Base-by-base conservation (phyloP, 2,113 vertebrate genomes). In the Serilophus lunatus region DNA sequence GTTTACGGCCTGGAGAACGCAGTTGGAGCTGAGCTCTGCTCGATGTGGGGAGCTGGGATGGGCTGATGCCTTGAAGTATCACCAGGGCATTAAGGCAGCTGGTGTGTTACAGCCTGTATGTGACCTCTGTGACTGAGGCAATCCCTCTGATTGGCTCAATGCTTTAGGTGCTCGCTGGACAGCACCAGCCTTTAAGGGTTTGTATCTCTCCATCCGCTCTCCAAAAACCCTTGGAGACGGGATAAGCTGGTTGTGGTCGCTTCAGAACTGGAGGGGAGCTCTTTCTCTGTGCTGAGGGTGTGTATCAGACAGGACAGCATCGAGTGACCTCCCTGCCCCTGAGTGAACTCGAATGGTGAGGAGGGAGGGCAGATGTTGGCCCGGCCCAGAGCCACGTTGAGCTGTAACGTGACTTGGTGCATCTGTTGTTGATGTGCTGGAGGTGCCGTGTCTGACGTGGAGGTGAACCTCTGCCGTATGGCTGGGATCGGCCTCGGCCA, bases 401-500 rank as follows among this genome's bases (percentile, higher is more conserved):
- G 44, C 82, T 81, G 40, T 56, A 87, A 80, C 2, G 49, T 87
- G 93, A 87, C 78, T 86, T 86, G 47, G 40, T 90, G 47, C 3
- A 0, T 51, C 18, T 19, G 29, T 29, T 42, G 85, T 74, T 42
- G 90, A 24, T 74, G 90, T 68, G 80, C 33, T 31, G 60, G 71
- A 44, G 26, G 64, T 53, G 54, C 57, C 8, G 56, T 31, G 31
- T 12, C 29, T 86, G 93, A 68, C 1, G 12, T 31, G 75, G 71
- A 76, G 82, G 69, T 56, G 79, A 95, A 79, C 24, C 53, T 79
- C 54, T 82, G 28, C 26, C 3, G 2, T 36, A 3, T 6, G 74
- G 86, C 38, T 0, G 3, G 35, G 75, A 33, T 74, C 9, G 10
- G 64, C 72, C 65, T 33, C 0, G 0, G 26, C 36, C 35, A 7